A percentile compares a stretch with the other conserved stretches of the same genome.
These are phyloP conservation scores for Brenthis daphne DNA, from an alignment of 2,888 invertebrate species.

Conservation along the genomic window DNA sequence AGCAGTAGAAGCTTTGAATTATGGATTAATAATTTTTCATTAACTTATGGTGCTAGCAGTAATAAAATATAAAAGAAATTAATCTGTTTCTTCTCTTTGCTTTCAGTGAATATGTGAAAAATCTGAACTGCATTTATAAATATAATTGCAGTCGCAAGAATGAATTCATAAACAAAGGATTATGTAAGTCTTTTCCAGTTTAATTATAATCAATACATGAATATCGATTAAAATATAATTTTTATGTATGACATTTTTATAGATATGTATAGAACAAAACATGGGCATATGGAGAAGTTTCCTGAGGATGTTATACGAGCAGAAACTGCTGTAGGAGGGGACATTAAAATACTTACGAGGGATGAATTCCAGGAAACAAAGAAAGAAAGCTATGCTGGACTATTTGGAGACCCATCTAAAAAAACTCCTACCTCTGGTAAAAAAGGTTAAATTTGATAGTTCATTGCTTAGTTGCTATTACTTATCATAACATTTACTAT, in stretches of 20 bases:
- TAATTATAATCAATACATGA: conserved; percentile 2
- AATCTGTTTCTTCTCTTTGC: conserved; percentile 12
- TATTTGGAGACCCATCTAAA: conserved; percentile 68
- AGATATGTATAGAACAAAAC: conserved; percentile 85
- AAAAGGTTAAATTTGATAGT: conserved; percentile 52
- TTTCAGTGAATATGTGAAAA: conserved; percentile 91
- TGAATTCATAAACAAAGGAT: conserved; percentile 91
- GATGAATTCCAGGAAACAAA: conserved; percentile 78
- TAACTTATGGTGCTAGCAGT: background rate
- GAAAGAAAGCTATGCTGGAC: conserved; percentile 71
- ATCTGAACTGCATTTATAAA: conserved; percentile 86
- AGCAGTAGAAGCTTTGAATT: background rate
- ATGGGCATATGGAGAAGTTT: conserved; percentile 88
- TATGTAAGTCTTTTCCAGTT: conserved; percentile 82
- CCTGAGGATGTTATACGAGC: conserved; percentile 89
- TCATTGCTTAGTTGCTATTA: background rate
- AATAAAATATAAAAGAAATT: background rate
- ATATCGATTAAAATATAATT: background rate
- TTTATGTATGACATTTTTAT: conserved; percentile 41
- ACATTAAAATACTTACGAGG: conserved; percentile 85
- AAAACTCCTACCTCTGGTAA: conserved; percentile 59
- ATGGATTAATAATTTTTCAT: background rate
- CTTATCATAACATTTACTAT: background rate
- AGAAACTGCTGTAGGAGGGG: conserved; percentile 87
- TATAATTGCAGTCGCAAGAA: conserved; percentile 90